Base-by-base conservation (phyloP, 1,140 invertebrate species). In the Mamestra configurata region DNA sequence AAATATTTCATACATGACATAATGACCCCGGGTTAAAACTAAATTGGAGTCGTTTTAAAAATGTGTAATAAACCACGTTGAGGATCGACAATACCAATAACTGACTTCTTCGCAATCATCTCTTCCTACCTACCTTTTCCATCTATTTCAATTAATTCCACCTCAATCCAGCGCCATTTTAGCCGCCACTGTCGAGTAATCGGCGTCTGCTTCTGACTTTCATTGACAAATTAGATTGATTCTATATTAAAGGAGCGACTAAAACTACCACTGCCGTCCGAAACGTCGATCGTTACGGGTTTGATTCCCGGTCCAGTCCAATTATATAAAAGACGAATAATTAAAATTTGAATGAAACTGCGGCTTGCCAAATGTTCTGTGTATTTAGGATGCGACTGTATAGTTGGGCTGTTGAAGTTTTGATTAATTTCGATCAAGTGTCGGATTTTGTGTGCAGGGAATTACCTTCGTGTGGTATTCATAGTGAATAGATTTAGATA, bases 191-290 rank as follows among this genome's bases (percentile, higher is more conserved):
- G 10, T 75, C 35, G 72, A 43, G 66, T 59, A 79, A 82, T 80
- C 70, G 73, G 79, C 79, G 83, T 80, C 88, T 91, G 86, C 71
- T 61, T 18, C 82, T 86, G 88, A 91, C 85, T 86, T 88, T 83
- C 85, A 87, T 89, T 89, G 85, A 88, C 83, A 89, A 89, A 90
- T 89, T 88, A 90, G 88, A 91, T 88, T 88, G 88, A 91, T 90
- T 88, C 81, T 80, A 81, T 84, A 86, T 87, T 88, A 90, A 86
- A 83, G 73, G 75, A 66, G n/a, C 13, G 70, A 27, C 40, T 55
- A 46, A 59, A 71, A 57, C 61, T 72, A 31, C 71, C 53, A 13
- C 24, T 24, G 27, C 68, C 40, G 46, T 53, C 68, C 68, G 46
- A 70, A 27, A 49, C 43, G 43, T 43, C 61, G 43, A 68, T 24